Conservation (phyloP, 1,140 invertebrate species). For the Drosophila sp. region DNA sequence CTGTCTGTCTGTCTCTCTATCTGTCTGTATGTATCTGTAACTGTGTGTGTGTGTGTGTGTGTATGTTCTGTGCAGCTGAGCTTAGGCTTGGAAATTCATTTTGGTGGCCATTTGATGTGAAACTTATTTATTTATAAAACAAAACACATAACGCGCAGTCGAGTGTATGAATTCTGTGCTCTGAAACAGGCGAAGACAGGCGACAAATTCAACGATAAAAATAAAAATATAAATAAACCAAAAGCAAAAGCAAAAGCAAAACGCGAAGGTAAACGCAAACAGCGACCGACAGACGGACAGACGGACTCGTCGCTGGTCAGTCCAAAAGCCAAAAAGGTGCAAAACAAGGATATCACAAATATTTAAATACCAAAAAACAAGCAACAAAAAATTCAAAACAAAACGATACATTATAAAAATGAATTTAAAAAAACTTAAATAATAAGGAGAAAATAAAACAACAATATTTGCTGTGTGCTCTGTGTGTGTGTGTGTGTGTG, state of each 20-base stretch:
- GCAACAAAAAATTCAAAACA: not conserved
- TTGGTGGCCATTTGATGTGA: slow-evolving; percentile 52
- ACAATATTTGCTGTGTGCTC: not conserved
- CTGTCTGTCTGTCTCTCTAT: not conserved
- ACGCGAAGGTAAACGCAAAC: slow-evolving; percentile 20
- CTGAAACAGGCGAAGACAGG: slow-evolving; percentile 42
- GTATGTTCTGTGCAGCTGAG: slow-evolving; percentile 39
- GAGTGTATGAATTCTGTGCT: slow-evolving; percentile 66
- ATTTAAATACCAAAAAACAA: slow-evolving; percentile 11
- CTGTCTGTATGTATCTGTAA: slow-evolving; percentile 7
- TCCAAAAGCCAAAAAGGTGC: slow-evolving; percentile 56
- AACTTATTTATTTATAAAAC: slow-evolving; percentile 81
- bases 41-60: slow-evolving; percentile 6
- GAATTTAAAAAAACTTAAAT: slow-evolving; percentile 22
- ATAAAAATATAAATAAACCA: slow-evolving; percentile 51
- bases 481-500: not conserved
- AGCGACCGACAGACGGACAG: slow-evolving; percentile 6
- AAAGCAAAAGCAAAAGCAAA: slow-evolving; percentile 50
- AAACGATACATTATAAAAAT: slow-evolving; percentile 5
- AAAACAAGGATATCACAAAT: slow-evolving; percentile 41
- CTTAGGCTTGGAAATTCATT: slow-evolving; percentile 60
- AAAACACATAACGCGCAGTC: slow-evolving; percentile 70
- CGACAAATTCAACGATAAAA: slow-evolving; percentile 63
- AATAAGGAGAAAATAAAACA: slow-evolving; percentile 24
- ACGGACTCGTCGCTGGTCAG: slow-evolving; percentile 25